Base-by-base conservation (phyloP, 64 coral and sea anemone species). In the Trachythela sp. region DNA sequence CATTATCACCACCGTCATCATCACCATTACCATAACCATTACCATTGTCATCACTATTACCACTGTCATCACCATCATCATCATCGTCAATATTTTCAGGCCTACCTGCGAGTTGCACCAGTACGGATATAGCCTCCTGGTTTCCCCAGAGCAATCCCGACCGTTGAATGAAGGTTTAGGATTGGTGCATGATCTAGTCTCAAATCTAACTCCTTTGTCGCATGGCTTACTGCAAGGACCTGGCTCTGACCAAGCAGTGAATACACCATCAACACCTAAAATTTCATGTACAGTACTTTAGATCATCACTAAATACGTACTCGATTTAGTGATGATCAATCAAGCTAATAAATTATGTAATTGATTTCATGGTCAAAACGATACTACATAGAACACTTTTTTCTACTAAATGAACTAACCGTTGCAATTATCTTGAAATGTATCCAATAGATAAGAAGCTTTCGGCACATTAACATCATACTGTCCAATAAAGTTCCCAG, bases 321-420 rank as follows among this genome's bases (percentile, higher is more conserved):
- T n/a, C n/a, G n/a, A n/a, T n/a, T n/a, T n/a, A n/a, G n/a, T n/a
- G n/a, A n/a, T n/a, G n/a, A n/a, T n/a, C n/a, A n/a, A n/a, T n/a
- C n/a, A n/a, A n/a, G n/a, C n/a, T n/a, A n/a, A n/a, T n/a, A n/a
- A n/a, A n/a, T n/a, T n/a, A n/a, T n/a, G n/a, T n/a, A n/a, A n/a
- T n/a, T n/a, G n/a, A n/a, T n/a, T n/a, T n/a, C n/a, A n/a, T n/a
- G n/a, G n/a, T n/a, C n/a, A n/a, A n/a, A n/a, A n/a, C n/a, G n/a
- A n/a, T n/a, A n/a, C n/a, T n/a, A n/a, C 42, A 45, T 45, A 45
- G 42, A 45, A 45, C 42, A 45, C 11, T 6, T 45, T 45, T n/a
- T n/a, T n/a, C n/a, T n/a, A n/a, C n/a, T n/a, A 52, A 52, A 52
- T 64, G 56, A 64, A 80, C 75, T 80, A 35, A 80, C 75, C 75